phyloP scores from a whole-genome alignment of 2,113 vertebrate species.

The Arenaria interpres region DNA sequence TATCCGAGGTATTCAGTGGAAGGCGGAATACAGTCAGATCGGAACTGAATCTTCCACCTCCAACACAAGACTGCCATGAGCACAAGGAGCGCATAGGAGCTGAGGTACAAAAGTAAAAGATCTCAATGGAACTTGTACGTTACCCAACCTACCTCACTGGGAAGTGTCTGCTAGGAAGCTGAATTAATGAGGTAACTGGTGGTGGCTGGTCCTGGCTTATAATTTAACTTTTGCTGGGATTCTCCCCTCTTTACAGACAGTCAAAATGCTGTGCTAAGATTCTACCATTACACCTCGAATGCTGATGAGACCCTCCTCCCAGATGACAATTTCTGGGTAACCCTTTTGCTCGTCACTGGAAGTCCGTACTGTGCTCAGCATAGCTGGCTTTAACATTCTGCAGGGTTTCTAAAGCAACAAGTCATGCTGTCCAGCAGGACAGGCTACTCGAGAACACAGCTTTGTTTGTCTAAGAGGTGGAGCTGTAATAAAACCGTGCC shows the following conservation, averaged over 20 bases:
- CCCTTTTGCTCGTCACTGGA: background rate
- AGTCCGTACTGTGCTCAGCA: background rate
- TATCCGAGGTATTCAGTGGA: background rate
- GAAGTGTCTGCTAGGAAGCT: background rate
- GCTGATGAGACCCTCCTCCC: background rate
- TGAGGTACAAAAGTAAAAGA: background rate
- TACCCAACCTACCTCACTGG: background rate
- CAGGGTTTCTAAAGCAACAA: background rate
- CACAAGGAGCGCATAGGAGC: background rate
- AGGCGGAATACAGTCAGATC: background rate
- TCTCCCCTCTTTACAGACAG: background rate
- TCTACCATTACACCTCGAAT: accelerated
- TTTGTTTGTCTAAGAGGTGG: slow-evolving; percentile 13
- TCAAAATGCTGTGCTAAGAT: background rate
- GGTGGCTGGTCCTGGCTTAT: background rate
- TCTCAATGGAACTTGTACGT: background rate
- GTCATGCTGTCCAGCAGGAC: background rate
- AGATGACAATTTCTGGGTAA: background rate
- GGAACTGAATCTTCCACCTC: background rate
- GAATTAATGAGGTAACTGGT: background rate
- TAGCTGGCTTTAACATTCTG: background rate
- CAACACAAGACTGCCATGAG: background rate
- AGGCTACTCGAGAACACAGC: background rate
- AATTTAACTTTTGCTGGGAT: background rate
- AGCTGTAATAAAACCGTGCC: background rate